Conservation (phyloP, 1,140 invertebrate genomes). For the Bombus ignitus region DNA sequence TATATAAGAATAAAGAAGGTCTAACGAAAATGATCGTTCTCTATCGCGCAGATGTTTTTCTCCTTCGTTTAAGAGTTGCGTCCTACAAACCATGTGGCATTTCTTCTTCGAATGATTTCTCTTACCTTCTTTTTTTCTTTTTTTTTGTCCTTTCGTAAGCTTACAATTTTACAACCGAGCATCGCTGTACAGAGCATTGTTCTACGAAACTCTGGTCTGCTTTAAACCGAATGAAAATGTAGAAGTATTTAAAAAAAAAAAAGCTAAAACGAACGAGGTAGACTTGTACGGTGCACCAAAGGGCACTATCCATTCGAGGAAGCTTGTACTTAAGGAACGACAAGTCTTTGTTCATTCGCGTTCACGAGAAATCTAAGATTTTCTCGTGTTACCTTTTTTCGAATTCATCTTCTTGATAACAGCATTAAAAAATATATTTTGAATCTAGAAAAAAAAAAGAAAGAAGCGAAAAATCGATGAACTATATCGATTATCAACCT, state of each 20-base stretch:
- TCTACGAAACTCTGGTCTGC: slow-evolving; percentile 62
- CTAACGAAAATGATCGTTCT: slow-evolving; percentile 16
- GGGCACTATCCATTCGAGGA: neutral
- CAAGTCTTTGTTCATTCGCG: neutral
- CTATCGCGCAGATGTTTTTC: slow-evolving; percentile 15
- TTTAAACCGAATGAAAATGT: slow-evolving; percentile 49
- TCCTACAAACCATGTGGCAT: slow-evolving; percentile 32
- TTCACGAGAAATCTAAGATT: neutral
- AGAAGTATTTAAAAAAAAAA: neutral
- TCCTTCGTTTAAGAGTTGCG: slow-evolving; percentile 5
- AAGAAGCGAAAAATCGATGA: neutral
- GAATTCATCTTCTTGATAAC: neutral
- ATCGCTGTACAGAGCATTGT: slow-evolving; percentile 63
- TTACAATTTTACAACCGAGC: slow-evolving; percentile 54
- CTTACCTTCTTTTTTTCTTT: neutral
- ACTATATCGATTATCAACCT: neutral
- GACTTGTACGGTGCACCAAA: slow-evolving; percentile 3
- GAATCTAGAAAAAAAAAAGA: neutral
- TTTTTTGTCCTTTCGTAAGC: slow-evolving; percentile 39
- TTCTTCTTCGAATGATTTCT: slow-evolving; percentile 36
- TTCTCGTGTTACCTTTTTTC: neutral
- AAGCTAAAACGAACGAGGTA: neutral
- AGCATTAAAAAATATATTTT: neutral
- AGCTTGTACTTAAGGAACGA: slow-evolving; percentile 12
- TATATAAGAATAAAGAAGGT: neutral